A percentile compares a stretch with the other conserved stretches of the same genome.
phyloP scores from a whole-genome alignment of 2,113 vertebrate species.

The Thamnophis sirtalis region DNA sequence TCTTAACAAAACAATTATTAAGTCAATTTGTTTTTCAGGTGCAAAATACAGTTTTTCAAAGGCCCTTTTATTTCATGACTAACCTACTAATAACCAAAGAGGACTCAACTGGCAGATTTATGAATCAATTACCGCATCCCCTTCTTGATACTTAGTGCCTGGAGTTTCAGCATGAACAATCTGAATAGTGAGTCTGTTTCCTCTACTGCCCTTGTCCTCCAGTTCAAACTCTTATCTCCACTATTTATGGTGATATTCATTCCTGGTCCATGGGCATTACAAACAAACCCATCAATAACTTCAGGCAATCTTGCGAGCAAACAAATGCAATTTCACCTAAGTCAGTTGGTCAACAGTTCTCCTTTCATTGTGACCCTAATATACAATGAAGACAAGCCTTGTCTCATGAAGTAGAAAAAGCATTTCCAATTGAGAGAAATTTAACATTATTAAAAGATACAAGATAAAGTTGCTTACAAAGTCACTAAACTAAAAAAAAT shows the following conservation, averaged over 20 bases:
- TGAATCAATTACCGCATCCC: conserved; percentile 50
- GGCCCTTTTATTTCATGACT: background rate
- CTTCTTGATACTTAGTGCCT: conserved; percentile 37
- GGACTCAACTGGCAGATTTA: conserved; percentile 53
- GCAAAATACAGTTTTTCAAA: conserved; percentile 9
- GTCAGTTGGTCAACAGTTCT: conserved; percentile 37
- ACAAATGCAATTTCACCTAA: conserved; percentile 43
- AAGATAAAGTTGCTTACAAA: conserved; percentile 40
- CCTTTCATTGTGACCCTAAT: conserved; percentile 32
- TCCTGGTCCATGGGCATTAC: conserved; percentile 47
- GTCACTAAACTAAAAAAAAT: conserved; percentile 46
- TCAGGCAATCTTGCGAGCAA: conserved; percentile 50
- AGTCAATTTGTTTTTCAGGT: background rate
- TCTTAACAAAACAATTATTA: conserved; percentile 16
- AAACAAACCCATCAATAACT: conserved; percentile 47
- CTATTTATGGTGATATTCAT: conserved; percentile 47
- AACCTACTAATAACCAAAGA: conserved; percentile 37
- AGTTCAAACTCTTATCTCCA: conserved; percentile 55
- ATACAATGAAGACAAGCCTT: conserved; percentile 7
- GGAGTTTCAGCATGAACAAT: conserved; percentile 23
- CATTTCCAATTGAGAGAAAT: conserved; percentile 38
- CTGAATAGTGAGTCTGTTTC: conserved; percentile 52
- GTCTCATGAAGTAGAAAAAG: conserved; percentile 45
- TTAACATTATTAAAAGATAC: conserved; percentile 59
- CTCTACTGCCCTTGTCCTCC: conserved; percentile 40